Conservation (phyloP, 2,888 invertebrate species). For the Melanotus villosus region DNA sequence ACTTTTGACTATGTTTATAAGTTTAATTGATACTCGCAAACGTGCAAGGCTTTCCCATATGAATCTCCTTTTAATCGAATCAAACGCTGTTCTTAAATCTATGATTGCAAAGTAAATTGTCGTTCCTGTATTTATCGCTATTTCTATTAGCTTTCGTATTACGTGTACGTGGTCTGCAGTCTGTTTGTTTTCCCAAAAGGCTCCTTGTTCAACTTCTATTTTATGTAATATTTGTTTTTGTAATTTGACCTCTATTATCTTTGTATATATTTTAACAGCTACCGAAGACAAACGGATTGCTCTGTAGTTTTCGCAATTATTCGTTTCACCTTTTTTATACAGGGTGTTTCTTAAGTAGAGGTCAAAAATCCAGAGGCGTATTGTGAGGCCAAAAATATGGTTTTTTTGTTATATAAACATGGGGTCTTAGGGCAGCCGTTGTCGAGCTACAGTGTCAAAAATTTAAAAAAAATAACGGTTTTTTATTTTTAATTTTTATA, state of each 20-base stretch:
- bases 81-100: not conserved
- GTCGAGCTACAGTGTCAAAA: too few relatives aligned
- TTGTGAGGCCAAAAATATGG: too few relatives aligned
- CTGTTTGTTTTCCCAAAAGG: not conserved
- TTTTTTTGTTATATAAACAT: too few relatives aligned
- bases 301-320: not conserved
- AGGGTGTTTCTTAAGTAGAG: too few relatives aligned
- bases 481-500: too few relatives aligned
- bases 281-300: too few relatives aligned
- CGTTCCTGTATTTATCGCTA: not conserved
- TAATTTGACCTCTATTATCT: not conserved
- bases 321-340: not conserved
- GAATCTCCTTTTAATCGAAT: not conserved
- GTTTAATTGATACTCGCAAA: not conserved
- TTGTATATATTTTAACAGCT: too few relatives aligned
- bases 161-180: not conserved
- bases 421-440: too few relatives aligned
- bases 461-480: too few relatives aligned
- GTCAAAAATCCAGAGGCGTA: too few relatives aligned
- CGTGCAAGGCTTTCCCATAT: not conserved
- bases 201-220: slow-evolving; percentile 5
- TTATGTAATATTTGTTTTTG: not conserved
- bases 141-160: not conserved
- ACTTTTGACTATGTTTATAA: not conserved
- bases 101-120: not conserved